Evolutionary conservation across 2,888 invertebrate genomes (phyloP).

Genomic region (Drosophila lacicola): DNA sequence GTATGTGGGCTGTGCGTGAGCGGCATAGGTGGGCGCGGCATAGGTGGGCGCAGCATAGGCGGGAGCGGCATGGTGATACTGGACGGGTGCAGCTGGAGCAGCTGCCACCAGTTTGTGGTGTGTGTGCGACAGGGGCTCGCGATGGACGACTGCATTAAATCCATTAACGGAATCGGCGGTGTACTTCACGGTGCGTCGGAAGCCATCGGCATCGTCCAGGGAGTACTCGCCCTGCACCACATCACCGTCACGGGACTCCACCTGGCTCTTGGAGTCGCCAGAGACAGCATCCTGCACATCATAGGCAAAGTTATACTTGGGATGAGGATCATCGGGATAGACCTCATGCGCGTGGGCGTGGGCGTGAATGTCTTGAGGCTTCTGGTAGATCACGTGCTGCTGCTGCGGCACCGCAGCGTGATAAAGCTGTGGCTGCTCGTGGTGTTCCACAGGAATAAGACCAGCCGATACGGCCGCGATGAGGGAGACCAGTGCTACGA

Average conservation of each 20-base stretch:
- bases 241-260: conserved; percentile 84
- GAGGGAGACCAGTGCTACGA: conserved; percentile 66
- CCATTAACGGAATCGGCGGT: conserved; percentile 84
- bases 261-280: conserved; percentile 84
- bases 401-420: conserved; percentile 52
- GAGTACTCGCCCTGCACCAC: conserved; percentile 85
- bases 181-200: conserved; percentile 83
- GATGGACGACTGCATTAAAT: conserved; percentile 84
- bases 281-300: conserved; percentile 83
- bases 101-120: conserved; percentile 67
- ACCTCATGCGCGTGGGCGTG: conserved; percentile 67
- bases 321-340: conserved; percentile 81
- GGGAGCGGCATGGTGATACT: conserved; percentile 73
- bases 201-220: conserved; percentile 84
- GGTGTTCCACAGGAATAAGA: conserved; percentile 72
- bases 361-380: conserved; percentile 67
- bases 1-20: conserved; percentile 37
- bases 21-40: conserved; percentile 42
- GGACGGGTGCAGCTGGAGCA: conserved; percentile 56
- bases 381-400: conserved; percentile 72
- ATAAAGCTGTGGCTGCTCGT: conserved; percentile 60
- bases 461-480: conserved; percentile 72
- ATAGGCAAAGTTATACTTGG: conserved; percentile 83
- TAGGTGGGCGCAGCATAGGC: conserved; percentile 62
- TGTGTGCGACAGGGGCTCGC: conserved; percentile 74